Conservation (phyloP, 2,888 invertebrate genomes). For the Saturnia japonica region DNA sequence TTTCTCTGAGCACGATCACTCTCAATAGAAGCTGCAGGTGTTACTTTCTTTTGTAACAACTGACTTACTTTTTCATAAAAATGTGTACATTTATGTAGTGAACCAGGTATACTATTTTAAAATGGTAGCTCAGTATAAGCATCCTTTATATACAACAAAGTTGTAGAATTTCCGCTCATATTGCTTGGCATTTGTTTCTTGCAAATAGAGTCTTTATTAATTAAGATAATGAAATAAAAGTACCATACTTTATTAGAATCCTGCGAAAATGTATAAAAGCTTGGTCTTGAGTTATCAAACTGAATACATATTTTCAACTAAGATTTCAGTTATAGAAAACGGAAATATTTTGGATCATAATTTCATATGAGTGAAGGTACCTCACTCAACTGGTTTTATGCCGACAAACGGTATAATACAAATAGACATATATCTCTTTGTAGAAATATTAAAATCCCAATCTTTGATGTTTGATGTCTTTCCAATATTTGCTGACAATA, state of each 20-base stretch:
- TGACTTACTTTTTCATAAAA: background rate
- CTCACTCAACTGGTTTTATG: slow-evolving; percentile 1
- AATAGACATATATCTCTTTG: background rate
- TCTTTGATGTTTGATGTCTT: slow-evolving; percentile 3
- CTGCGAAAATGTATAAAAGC: too few species aligned
- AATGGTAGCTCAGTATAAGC: too few species aligned
- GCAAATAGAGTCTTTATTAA: too few species aligned
- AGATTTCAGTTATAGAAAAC: background rate
- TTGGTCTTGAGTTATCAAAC: too few species aligned
- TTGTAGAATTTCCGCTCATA: too few species aligned
- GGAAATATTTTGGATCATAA: background rate
- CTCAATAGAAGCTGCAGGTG: slow-evolving; percentile 26
- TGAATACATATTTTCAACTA: too few species aligned
- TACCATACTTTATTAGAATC: too few species aligned
- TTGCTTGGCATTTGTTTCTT: too few species aligned
- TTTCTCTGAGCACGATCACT: slow-evolving; percentile 53
- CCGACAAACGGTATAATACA: background rate
- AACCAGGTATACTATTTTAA: background rate
- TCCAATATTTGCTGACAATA: slow-evolving; percentile 5
- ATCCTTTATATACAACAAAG: too few species aligned
- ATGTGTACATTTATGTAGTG: background rate
- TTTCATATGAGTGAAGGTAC: slow-evolving; percentile 1
- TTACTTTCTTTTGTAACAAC: slow-evolving; percentile 30
- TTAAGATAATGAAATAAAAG: too few species aligned
- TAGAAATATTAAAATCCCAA: background rate